phyloP scores from a whole-genome alignment of 1,140 invertebrate species.

The Periplaneta americana region DNA sequence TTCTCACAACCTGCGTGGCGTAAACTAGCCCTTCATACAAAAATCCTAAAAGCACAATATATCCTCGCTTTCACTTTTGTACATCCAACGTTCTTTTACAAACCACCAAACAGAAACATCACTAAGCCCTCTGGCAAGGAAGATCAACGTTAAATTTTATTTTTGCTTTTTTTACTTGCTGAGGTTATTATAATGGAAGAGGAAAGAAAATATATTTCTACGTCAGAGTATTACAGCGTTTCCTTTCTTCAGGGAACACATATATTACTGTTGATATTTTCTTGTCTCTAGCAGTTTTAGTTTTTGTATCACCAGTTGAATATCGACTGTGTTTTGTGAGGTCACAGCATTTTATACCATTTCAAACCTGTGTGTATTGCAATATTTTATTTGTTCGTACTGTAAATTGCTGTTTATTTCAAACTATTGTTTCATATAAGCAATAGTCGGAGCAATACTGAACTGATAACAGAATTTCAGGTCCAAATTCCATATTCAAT shows the following conservation, averaged over 20 bases:
- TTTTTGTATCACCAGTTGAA: neutral
- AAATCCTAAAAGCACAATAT: neutral
- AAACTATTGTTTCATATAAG: too few species aligned
- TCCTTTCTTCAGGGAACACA: neutral
- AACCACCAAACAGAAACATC: neutral
- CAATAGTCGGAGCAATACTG: too few species aligned
- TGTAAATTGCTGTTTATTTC: too few species aligned
- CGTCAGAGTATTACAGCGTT: neutral
- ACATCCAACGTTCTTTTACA: neutral
- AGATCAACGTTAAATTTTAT: neutral
- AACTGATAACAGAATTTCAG: too few species aligned
- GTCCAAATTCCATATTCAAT: too few species aligned
- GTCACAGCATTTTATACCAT: too few species aligned
- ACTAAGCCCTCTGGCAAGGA: neutral
- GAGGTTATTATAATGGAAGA: neutral
- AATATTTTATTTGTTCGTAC: too few species aligned
- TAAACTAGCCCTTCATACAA: neutral
- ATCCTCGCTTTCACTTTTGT: neutral
- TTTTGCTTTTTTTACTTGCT: neutral
- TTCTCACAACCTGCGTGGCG: neutral
- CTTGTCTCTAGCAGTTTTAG: neutral
- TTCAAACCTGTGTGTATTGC: too few species aligned
- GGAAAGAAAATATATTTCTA: neutral
- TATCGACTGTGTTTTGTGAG: too few species aligned
- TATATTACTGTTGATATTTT: neutral